Percentiles rank a stretch among this genome's conserved stretches.
phyloP scores from a whole-genome alignment of 2,797 vertebrate genomes.

The Manis javanica region DNA sequence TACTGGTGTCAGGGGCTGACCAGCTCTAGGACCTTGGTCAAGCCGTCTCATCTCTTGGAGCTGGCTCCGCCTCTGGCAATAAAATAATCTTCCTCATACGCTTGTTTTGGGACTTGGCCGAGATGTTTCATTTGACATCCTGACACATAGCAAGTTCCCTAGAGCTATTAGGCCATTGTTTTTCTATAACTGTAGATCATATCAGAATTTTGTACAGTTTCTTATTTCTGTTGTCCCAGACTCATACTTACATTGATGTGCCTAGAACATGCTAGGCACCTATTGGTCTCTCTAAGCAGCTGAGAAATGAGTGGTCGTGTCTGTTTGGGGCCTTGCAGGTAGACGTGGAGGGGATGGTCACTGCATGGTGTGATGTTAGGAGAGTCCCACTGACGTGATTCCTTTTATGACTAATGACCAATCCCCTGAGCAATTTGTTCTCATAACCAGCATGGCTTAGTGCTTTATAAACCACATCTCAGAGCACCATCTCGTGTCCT shows the following conservation, averaged over 20 bases:
- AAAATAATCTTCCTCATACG: neutral
- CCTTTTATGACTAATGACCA: neutral
- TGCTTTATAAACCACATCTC: neutral
- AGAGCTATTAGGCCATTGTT: neutral
- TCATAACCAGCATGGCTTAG: neutral
- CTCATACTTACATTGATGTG: neutral
- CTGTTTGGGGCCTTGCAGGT: neutral
- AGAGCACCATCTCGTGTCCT: neutral
- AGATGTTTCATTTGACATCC: neutral
- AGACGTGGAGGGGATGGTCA: neutral
- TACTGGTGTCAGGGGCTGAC: neutral
- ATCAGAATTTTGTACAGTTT: neutral
- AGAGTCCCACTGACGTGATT: neutral
- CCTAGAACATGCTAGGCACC: neutral
- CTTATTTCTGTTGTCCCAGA: neutral
- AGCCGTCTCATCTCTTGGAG: neutral
- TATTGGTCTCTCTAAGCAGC: neutral
- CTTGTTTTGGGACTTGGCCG: neutral
- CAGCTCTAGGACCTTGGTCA: neutral
- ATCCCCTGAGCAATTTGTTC: neutral
- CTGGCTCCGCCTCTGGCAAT: neutral
- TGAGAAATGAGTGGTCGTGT: neutral
- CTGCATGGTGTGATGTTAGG: neutral
- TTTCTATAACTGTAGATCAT: neutral
- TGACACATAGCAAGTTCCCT: neutral